Base-by-base conservation (phyloP, 1,140 invertebrate species). In the Doryteuthis pealeii region DNA sequence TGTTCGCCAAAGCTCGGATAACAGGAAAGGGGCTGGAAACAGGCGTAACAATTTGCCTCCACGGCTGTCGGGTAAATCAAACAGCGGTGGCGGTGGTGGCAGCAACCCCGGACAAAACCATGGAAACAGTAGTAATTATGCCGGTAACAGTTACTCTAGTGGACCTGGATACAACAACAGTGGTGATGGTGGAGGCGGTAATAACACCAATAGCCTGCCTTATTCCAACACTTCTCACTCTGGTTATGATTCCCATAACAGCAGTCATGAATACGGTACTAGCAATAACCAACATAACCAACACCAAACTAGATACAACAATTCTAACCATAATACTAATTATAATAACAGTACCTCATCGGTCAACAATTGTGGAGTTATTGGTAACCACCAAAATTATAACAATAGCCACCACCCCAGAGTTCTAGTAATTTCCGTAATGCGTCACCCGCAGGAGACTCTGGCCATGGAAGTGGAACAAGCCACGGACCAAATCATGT, bases 31-130 rank as follows among this genome's bases (percentile, higher is more conserved):
- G 18, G 18, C 33, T 43, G 33, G 31, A n/a, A 74, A 67, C 30
- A 69, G 76, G 12, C 66, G 70, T 30, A 73, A 67, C 18, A 77
- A 77, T 65, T 70, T 77, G 10, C 76, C 76, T 10, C 76, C 76
- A 15, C 69, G 76, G 43, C 33, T 77, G 65, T 73, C 73, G 0
- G 71, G 67, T 40, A 77, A 72, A 69, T 35, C 70, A 33, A 43
- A 58, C 31, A 62, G 54, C 26, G 43, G 22, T 22, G 18, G 18
- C 26, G 12, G 12, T 15, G 45, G 12, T 15, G 18, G 26, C 54
- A 62, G 18, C 22, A 32, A 33, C 22, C 12, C 5, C 12, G 30
- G 31, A 5, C 35, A 40, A 40, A 40, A 40, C 35, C 66, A 68
- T 28, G 66, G 66, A 0, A 18, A 68, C 30, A 68, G 66, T 22